phyloP scores from a whole-genome alignment of 2,113 vertebrate genomes.

The Cyprinodon tularosa region DNA sequence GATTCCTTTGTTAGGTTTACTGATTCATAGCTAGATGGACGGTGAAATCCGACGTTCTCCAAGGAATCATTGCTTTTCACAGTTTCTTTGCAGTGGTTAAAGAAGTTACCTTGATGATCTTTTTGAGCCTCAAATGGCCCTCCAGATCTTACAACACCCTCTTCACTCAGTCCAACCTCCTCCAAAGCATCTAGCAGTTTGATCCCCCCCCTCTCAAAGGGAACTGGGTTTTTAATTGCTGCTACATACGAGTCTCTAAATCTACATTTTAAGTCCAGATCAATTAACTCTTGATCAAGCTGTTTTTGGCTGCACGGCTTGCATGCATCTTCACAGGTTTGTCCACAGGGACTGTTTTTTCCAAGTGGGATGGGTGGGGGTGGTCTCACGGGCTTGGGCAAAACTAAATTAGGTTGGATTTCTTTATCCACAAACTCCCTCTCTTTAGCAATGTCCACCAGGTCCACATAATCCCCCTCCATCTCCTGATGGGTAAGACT shows the following conservation, averaged over 20 bases:
- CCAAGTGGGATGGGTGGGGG: conserved; percentile 59
- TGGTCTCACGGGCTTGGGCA: conserved; percentile 71
- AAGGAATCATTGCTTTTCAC: conserved; percentile 31
- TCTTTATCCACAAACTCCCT: conserved; percentile 50
- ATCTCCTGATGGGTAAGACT: conserved; percentile 77
- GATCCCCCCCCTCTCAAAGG: conserved; percentile 73
- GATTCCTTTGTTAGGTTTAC: conserved; percentile 57
- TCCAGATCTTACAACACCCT: conserved; percentile 33
- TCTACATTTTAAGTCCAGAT: conserved; percentile 70
- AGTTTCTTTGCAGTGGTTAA: conserved; percentile 50
- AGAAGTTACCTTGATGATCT: conserved; percentile 42
- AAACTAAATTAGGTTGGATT: conserved; percentile 39
- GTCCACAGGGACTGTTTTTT: conserved; percentile 43
- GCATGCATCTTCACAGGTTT: conserved; percentile 53
- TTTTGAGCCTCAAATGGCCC: conserved; percentile 31
- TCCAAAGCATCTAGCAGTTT: conserved; percentile 75
- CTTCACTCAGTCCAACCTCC: conserved; percentile 60
- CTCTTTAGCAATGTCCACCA: conserved; percentile 84
- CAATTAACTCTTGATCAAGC: conserved; percentile 59
- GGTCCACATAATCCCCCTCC: conserved; percentile 93
- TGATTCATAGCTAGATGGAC: conserved; percentile 15
- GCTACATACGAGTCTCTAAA: conserved; percentile 84
- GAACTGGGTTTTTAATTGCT: conserved; percentile 80
- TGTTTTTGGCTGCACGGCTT: conserved; percentile 67
- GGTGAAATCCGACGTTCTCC: conserved; percentile 25